These are phyloP conservation scores for Zaprionus nigranus DNA, from an alignment of 1,140 invertebrate genomes.

Conservation along the genomic window DNA sequence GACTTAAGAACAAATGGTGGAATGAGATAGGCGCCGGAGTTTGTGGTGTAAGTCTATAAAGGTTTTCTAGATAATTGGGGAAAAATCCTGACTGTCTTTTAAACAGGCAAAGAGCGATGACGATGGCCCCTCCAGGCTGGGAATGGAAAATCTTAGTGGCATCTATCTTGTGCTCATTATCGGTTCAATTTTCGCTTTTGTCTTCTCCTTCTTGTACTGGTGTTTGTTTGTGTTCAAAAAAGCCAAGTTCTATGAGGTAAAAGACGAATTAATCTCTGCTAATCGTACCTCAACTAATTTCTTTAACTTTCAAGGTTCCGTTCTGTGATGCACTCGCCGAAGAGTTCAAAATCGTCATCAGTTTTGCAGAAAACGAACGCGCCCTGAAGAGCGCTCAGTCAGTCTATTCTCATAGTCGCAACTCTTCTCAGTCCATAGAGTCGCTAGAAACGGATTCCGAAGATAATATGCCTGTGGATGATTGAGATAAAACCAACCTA, in stretches of 20 bases:
- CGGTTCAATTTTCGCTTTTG: slow-evolving; percentile 84
- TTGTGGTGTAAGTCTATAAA: slow-evolving; percentile 86
- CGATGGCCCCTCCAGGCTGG: slow-evolving; percentile 68
- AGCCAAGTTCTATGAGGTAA: slow-evolving; percentile 71
- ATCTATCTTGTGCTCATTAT: slow-evolving; percentile 89
- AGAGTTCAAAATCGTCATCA: slow-evolving; percentile 89
- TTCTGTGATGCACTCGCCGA: slow-evolving; percentile 88
- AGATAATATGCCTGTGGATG: slow-evolving; percentile 42
- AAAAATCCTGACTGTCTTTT: slow-evolving; percentile 43
- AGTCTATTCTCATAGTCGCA: slow-evolving; percentile 76
- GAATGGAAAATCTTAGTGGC: slow-evolving; percentile 88
- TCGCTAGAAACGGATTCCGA: slow-evolving; percentile 76
- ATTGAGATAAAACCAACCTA: slow-evolving; percentile 29
- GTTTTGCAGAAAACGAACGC: slow-evolving; percentile 71
- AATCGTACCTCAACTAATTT: neutral
- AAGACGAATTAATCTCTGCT: neutral
- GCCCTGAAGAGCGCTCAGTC: slow-evolving; percentile 73
- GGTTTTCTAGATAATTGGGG: too few relatives aligned
- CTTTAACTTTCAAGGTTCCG: slow-evolving; percentile 85
- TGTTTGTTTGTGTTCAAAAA: slow-evolving; percentile 69
- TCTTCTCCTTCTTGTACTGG: slow-evolving; percentile 83
- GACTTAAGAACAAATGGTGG: slow-evolving; percentile 96
- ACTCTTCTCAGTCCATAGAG: slow-evolving; percentile 77
- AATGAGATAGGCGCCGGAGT: slow-evolving; percentile 92
- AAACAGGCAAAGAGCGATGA: slow-evolving; percentile 51